A percentile compares a stretch with the other conserved stretches of the same genome.
These are phyloP conservation scores for Perodicticus potto DNA, from an alignment of 2,797 vertebrate genomes.

Conservation along the genomic window DNA sequence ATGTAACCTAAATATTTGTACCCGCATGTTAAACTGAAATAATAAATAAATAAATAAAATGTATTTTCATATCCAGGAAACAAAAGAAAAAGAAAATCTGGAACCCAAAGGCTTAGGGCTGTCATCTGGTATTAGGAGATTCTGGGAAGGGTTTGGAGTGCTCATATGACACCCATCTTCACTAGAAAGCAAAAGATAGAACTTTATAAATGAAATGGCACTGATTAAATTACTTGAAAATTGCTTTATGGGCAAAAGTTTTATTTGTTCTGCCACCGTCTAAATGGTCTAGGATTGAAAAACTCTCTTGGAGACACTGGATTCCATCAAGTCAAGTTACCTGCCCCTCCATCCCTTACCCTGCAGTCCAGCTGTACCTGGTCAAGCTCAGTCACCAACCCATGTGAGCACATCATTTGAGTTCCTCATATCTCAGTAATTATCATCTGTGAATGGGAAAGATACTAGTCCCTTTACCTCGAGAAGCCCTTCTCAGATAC, in stretches of 20 bases:
- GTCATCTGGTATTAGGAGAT: neutral
- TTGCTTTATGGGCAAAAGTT: neutral
- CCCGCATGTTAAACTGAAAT: too few relatives aligned
- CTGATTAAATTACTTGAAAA: neutral
- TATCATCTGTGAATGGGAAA: neutral
- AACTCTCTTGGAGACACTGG: neutral
- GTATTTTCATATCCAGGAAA: too few relatives aligned
- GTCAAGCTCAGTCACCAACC: neutral
- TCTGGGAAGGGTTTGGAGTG: neutral
- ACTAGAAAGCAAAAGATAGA: neutral
- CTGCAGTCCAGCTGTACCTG: neutral
- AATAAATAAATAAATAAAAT: too few relatives aligned
- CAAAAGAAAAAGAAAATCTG: neutral
- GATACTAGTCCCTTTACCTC: neutral
- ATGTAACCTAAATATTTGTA: too few relatives aligned
- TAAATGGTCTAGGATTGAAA: neutral
- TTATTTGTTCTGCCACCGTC: neutral
- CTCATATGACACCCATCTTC: neutral
- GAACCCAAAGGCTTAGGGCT: neutral
- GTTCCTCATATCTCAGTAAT: neutral
- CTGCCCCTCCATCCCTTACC: rapidly evolving
- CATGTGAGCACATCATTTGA: neutral
- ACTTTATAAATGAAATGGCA: neutral
- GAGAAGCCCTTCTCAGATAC: neutral
- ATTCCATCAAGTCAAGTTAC: neutral